Evolutionary conservation across 2,113 vertebrate species (phyloP), one percentile per base, ranked within the genome.

Genomic region (Athene noctua): DNA sequence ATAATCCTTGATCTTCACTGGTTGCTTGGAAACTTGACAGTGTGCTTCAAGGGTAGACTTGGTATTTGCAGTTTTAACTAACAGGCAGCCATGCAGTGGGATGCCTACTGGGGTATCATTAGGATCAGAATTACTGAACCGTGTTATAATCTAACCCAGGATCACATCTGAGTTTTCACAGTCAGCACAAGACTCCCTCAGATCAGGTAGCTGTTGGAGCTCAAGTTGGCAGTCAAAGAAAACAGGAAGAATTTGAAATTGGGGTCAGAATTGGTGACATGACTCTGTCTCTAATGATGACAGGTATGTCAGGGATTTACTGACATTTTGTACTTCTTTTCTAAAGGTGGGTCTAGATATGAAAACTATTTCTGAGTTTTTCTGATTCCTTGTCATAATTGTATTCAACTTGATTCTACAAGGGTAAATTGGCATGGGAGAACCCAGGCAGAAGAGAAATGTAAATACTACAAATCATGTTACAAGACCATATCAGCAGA

Each of bases 1-100:
- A 83, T 91, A 84, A 77, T 93, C 90, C 90, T 95, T 92, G 82
- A 78, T 96, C 92, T 94, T 57, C 8, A 13, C 59, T 83, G 75
- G 13, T 44, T 84, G 40, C 61, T 74, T 88, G 34, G 46, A 78
- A 78, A 88, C 59, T 74, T 90, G 72, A 71, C 66, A 54, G 18
- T 40, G n/a, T 85, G 47, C 30, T 91, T 78, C 80, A 91, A 67
- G 68, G 65, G 52, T 57, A 63, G 78, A 15, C 23, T 77, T 66
- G 30, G 19, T 68, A 71, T 86, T 88, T 93, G 72, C 49, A 66
- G 34, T 80, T 86, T 86, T 66, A 86, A 40, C 66, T 73, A 54
- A 38, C 18, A 47, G 23, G 62, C 34, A 73, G 34, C 46, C 0
- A 0, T 70, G 38, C 63, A 59, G 36, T 54, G 42, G 72, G 54